A percentile compares a stretch with the other conserved stretches of the same genome.
Evolutionary conservation across 2,888 invertebrate species (phyloP).

Genomic region (Drosophila picticornis): DNA sequence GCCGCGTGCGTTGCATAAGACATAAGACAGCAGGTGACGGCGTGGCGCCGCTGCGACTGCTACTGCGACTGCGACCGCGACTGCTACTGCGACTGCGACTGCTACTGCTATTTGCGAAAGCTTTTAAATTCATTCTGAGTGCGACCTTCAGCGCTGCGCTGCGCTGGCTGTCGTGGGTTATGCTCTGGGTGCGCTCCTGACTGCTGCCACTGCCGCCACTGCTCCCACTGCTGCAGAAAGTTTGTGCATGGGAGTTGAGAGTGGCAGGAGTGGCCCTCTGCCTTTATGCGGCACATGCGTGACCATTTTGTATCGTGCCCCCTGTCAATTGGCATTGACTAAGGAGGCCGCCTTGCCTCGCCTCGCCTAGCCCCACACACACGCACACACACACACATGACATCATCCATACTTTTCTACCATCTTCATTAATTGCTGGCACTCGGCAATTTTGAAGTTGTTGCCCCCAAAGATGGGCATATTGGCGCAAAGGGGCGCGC

Average conservation of each 20-base stretch:
- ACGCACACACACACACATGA: slow-evolving; percentile 46
- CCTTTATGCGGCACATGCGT: slow-evolving; percentile 56
- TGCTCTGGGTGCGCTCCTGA: slow-evolving; percentile 47
- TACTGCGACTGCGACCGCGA: slow-evolving; percentile 18
- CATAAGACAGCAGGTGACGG: slow-evolving; percentile 36
- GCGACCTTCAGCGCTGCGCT: slow-evolving; percentile 46
- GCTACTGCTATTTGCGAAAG: slow-evolving; percentile 47
- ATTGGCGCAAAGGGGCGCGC: slow-evolving; percentile 51
- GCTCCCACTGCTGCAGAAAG: slow-evolving; percentile 32
- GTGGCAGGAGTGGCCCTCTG: slow-evolving; percentile 55
- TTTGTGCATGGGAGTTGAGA: slow-evolving; percentile 44
- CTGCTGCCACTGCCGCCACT: slow-evolving; percentile 13
- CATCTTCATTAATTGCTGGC: slow-evolving; percentile 62
- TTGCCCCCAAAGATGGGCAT: slow-evolving; percentile 56
- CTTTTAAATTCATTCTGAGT: slow-evolving; percentile 6
- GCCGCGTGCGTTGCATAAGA: slow-evolving; percentile 71
- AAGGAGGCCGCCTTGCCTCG: slow-evolving; percentile 62
- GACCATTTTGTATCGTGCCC: slow-evolving; percentile 66
- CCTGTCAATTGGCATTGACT: slow-evolving; percentile 56
- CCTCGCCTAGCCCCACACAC: slow-evolving; percentile 49
- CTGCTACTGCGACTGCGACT: slow-evolving; percentile 19
- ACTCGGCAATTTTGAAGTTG: slow-evolving; percentile 54
- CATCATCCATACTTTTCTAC: slow-evolving; percentile 53
- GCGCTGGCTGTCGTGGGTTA: slow-evolving; percentile 42
- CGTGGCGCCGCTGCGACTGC: slow-evolving; percentile 21